Evolutionary conservation across 2,888 invertebrate genomes (phyloP), one percentile per base, ranked within the genome.

Genomic region (Drosophila prostipennis): DNA sequence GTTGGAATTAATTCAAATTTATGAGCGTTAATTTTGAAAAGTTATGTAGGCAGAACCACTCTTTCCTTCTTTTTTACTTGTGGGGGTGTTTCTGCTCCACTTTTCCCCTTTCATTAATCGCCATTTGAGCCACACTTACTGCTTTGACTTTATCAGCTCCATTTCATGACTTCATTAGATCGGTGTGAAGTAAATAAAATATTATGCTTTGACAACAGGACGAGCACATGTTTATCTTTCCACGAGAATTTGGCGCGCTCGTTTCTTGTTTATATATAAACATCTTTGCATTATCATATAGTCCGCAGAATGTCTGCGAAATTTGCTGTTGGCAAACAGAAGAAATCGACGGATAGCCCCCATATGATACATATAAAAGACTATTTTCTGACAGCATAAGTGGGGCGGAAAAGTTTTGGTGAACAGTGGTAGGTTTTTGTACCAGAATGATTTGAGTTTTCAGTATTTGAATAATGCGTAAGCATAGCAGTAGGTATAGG

Each of bases 1-100:
- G 79, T 67, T 49, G 45, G 60, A 72, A 68, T 72, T 74, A 80
- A 81, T 79, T 84, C 60, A 70, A 82, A 77, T 80, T 80, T 76
- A 86, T 80, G 82, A 74, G 63, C 84, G 84, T 87, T 87, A 80
- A 77, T 85, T 82, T 81, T 49, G 51, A 61, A 67, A 64, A 42
- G 51, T 39, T 48, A 52, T 43, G 43, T 26, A 6, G 11, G 36
- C n/a, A 36, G 23, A 14, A 36, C n/a, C 7, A 39, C 26, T 14
- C 37, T 34, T 42, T 37, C 1, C 7, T 13, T 42, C 6, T 29
- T 37, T 11, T 11, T 39, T 23, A 29, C 10, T 8, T 34, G 42
- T 37, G 45, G 55, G 52, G 48, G 32, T 42, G 67, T 54, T 54
- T 51, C 69, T 49, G 48, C 49, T 29, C 37, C 55, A 63, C 61